phyloP scores from a whole-genome alignment of 2,797 vertebrate species.

The Apogon hyalosoma region DNA sequence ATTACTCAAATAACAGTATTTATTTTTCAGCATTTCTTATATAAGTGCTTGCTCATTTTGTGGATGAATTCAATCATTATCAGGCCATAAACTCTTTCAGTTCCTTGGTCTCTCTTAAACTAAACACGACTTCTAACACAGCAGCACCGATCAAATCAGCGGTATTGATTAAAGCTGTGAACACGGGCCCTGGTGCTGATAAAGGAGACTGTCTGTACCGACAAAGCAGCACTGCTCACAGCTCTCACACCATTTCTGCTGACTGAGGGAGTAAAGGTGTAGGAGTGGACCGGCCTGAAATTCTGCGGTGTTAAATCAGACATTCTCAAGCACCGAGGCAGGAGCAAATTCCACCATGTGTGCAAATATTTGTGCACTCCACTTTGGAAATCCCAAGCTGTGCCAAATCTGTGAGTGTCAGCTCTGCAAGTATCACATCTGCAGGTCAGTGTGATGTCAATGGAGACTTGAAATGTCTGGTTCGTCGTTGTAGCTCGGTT shows the following conservation, averaged over 20 bases:
- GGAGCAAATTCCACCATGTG: constrained; percentile 69
- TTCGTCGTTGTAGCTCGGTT: constrained; percentile 47
- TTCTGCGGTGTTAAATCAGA: constrained; percentile 65
- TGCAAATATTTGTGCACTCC: constrained; percentile 74
- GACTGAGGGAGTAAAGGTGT: constrained; percentile 54
- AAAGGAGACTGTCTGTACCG: constrained; percentile 49
- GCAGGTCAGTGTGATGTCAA: constrained; percentile 40
- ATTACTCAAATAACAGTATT: not conserved
- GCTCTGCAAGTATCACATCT: constrained; percentile 26
- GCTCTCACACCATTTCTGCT: constrained; percentile 52
- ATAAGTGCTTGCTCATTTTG: constrained; percentile 5
- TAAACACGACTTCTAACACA: constrained; percentile 25
- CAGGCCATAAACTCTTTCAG: not conserved
- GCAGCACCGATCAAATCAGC: constrained; percentile 13
- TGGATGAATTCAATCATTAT: not conserved
- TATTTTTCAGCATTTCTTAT: not conserved
- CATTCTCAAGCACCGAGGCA: constrained; percentile 55
- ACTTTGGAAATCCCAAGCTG: constrained; percentile 59
- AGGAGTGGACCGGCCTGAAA: constrained; percentile 51
- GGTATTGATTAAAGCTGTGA: constrained; percentile 40
- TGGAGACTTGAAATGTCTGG: constrained; percentile 56
- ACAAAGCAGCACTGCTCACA: constrained; percentile 38
- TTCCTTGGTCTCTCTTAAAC: constrained; percentile 16
- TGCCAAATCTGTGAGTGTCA: constrained; percentile 57
- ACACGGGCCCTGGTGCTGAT: constrained; percentile 34